Evolutionary conservation across 2,888 invertebrate genomes (phyloP), one percentile per base, ranked within the genome.

Genomic region (Sycophila texana): DNA sequence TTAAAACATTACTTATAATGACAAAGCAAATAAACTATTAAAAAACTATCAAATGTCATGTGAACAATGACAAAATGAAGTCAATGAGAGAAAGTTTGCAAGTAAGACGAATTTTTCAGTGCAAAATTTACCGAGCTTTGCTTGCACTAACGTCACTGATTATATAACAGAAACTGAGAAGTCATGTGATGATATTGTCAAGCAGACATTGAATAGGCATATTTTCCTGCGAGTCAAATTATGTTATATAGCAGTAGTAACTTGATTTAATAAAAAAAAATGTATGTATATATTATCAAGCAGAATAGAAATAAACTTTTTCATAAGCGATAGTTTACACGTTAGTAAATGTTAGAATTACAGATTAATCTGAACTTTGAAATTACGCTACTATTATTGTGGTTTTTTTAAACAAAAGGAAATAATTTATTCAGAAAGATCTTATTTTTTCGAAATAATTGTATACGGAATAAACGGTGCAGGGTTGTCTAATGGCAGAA

Each of bases 1-100:
- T 14, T 74, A 13, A 39, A 20, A 22, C 26, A 55, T 16, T 63
- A 53, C 49, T 12, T 49, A 22, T 47, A 58, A 67, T 3, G 39
- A 47, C 20, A 39, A 66, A 65, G n/a, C 14, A 68, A 68, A 68
- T 12, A 66, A 61, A 61, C 66, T 47, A 39, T 63, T 72, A 1
- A 55, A 60, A 73, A 57, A 55, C 13, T n/a, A 67, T 72, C 26
- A 26, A 5, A 67, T 68, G 73, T 80, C 73, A 63, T 63, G 20
- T 58, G 67, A 67, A 73, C 55, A 75, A 72, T 61, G 57, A 76
- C 73, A 57, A 80, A 76, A 80, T 73, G 76, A 76, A 80, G 57
- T 57, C 57, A 49, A 72, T 72, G 26, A 26, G 26, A 26, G 26
- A 26, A 3, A 26, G 26, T 26, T 26, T 65, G 58, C 39, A 55